Base-by-base conservation (phyloP, 2,888 invertebrate genomes). In the Andrena dorsata region DNA sequence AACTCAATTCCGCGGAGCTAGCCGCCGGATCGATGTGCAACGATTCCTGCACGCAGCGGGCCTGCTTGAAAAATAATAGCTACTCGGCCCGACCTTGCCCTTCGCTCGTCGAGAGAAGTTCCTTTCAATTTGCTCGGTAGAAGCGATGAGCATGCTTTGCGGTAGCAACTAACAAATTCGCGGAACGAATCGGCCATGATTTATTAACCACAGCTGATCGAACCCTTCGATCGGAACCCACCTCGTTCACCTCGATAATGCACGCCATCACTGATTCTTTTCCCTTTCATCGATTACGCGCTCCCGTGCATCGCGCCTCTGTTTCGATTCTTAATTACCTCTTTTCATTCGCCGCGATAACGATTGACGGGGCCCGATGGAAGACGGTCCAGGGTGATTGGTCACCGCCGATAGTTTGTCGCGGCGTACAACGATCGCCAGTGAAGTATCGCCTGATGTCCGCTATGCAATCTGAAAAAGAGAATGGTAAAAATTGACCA, bases 1-100 rank as follows among this genome's bases (percentile, higher is more conserved):
- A 92, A 86, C 88, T 90, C 86, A 89, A 91, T 91, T 90, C 88
- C 86, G 71, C 76, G 56, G 41, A 30, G 61, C 30, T 58, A n/a
- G 60, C 23, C 28, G 60, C 10, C 23, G 86, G 86, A 88, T 90
- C 88, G 88, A 90, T 76, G 83, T 74, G 83, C 87, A 74, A 77
- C 83, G 69, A 88, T 90, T 90, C 88, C 80, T 60, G 77, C 66
- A 76, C 61, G 68, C 66, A 41, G 47, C 5, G 35, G 63, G 53
- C 56, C n/a, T 23, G 23, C 68, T 81, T 74, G 63, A 30, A 69
- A 74, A 69, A 53, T 60, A 63, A 56, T 53, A 13, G 41, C 41
- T 41, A 61, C 72, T 30, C 51, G 7, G 16, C 10, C 8, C 63
- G 80, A 77, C 78, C 81, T 76, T 79, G 74, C 53, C 72, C 79